phyloP scores from a whole-genome alignment of 2,888 invertebrate species.

The Julus scandinavius region DNA sequence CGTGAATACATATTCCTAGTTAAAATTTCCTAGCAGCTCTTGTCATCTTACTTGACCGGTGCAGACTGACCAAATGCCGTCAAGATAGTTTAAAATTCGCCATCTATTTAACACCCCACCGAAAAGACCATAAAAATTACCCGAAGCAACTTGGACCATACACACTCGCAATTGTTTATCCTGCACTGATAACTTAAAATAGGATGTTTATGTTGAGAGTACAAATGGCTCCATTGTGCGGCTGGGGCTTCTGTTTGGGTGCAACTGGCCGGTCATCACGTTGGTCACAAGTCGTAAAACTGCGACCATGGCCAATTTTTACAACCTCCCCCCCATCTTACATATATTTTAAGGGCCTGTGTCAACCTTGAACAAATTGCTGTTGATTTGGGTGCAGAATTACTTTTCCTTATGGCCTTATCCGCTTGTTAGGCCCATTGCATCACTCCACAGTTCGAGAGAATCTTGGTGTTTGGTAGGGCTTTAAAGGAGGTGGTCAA shows the following conservation, averaged over 20 bases:
- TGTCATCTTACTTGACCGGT: background rate
- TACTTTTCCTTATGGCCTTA: slow-evolving; percentile 1
- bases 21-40: background rate
- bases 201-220: background rate
- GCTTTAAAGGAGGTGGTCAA: slow-evolving; percentile 19
- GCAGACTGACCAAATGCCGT: background rate
- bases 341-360: background rate
- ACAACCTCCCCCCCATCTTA: background rate
- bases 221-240: background rate
- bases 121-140: slow-evolving; percentile 14
- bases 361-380: slow-evolving; percentile 13
- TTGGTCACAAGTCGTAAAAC: slow-evolving; percentile 17
- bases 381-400: background rate
- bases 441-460: background rate
- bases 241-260: slow-evolving; percentile 15
- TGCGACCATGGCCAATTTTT: background rate
- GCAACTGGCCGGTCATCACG: background rate
- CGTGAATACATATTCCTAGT: too few species aligned
- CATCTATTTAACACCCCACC: background rate
- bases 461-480: background rate
- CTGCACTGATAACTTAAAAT: background rate
- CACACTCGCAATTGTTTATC: background rate
- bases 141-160: background rate
- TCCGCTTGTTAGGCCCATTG: background rate
- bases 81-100: background rate